Base-by-base conservation (phyloP, 2,113 vertebrate genomes). In the Xenus cinereus region DNA sequence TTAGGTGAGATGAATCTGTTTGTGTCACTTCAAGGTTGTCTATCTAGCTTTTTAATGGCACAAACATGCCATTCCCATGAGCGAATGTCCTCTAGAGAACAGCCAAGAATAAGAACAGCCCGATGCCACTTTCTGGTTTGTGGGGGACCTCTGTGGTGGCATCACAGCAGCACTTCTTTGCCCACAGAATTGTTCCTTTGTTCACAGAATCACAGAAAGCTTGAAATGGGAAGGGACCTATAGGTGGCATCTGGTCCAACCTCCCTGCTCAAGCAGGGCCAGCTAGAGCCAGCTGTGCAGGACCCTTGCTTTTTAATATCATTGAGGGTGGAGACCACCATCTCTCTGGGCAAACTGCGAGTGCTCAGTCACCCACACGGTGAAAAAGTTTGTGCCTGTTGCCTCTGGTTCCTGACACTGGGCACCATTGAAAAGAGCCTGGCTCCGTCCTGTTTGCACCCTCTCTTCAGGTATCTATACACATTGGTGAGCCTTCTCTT, bases 331-430 rank as follows among this genome's bases (percentile, higher is more conserved):
- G 46, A 75, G 28, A 72, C 2, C 41, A 50, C 20, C 11, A 22
- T 17, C 12, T 46, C 19, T 72, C 71, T 63, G 22, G 39, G 26
- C 14, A 76, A 30, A 26, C 14, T 64, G 39, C 24, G 39, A 32
- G 0, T 23, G 20, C 67, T 79, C 5, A 0, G 8, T 26, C 79
- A 73, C 33, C 13, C 17, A 56, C 37, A 11, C 2, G 7, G 13
- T 71, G 10, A 30, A 77, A 57, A 77, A 35, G 3, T 62, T 72
- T 82, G 30, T 59, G 39, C 48, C 23, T 17, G 0, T 81, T 69
- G 41, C 37, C 13, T 50, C 64, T 74, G 22, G 9, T 66, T 66
- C 28, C 41, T 91, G 69, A 48, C 48, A 28, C 7, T 63, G 43
- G 28, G 15, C 28, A 80, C 59, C 24, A 10, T 1, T 7, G 35